Conservation (phyloP, 2,888 invertebrate species). For the Oscheius sp. region DNA sequence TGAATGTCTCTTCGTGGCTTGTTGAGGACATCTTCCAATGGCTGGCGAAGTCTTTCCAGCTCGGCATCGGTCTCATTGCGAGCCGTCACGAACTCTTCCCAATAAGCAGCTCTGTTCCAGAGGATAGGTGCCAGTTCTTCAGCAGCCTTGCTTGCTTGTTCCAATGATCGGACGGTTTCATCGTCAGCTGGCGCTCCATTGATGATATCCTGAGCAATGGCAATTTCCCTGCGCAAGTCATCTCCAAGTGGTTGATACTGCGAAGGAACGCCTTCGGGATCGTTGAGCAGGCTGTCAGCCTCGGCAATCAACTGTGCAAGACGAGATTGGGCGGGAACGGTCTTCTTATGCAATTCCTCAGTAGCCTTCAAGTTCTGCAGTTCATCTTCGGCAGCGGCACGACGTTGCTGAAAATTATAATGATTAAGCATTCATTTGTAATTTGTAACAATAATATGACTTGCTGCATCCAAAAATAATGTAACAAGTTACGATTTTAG, state of each 20-base stretch:
- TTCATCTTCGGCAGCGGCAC: constrained; percentile 43
- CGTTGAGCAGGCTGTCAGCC: constrained; percentile 42
- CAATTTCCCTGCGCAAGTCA: constrained; percentile 40
- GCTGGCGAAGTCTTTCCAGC: constrained; percentile 40
- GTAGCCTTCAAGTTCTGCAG: constrained; percentile 42
- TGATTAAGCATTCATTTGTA: too few relatives aligned
- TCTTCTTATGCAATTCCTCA: constrained; percentile 41
- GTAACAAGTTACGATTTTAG: too few relatives aligned
- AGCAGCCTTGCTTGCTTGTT: constrained; percentile 14
- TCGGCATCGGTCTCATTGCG: constrained; percentile 55
- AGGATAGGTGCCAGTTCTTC: constrained; percentile 22
- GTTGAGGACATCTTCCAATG: constrained; percentile 39
- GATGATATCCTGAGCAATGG: constrained; percentile 35
- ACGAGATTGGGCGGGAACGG: constrained; percentile 36
- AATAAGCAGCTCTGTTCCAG: constrained; percentile 8
- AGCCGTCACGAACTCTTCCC: constrained; percentile 37
- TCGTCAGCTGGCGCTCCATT: constrained; percentile 28
- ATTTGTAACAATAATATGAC: too few relatives aligned
- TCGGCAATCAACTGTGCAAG: constrained; percentile 49
- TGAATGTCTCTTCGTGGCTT: constrained; percentile 39
- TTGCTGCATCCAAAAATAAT: too few relatives aligned
- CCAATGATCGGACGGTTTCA: constrained; percentile 25
- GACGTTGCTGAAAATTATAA: constrained; percentile 16
- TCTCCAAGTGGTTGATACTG: constrained; percentile 43
- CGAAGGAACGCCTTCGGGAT: constrained; percentile 49